phyloP scores from a whole-genome alignment of 2,113 vertebrate species.

The Coptodon bakossiorum region DNA sequence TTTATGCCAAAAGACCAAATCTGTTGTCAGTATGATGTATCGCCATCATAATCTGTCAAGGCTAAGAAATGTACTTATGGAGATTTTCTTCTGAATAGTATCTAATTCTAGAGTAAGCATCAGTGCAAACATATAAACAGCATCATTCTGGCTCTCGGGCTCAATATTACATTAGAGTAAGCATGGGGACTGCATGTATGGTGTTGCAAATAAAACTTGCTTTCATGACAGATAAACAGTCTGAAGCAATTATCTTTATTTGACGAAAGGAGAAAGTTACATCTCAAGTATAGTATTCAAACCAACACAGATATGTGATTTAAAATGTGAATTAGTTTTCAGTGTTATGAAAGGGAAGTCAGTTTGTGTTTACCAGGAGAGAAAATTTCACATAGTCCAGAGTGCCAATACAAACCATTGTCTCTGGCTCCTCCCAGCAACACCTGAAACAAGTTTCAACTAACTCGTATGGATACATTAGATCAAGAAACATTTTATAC shows the following conservation, averaged over 20 bases:
- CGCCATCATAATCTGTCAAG: neutral
- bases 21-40: conserved; percentile 17
- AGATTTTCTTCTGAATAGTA: conserved; percentile 1
- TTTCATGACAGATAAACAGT: neutral
- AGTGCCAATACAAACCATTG: neutral
- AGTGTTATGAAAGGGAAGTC: neutral
- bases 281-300: neutral
- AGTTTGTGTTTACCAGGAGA: neutral
- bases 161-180: neutral
- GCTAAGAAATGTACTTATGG: neutral
- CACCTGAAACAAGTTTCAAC: neutral
- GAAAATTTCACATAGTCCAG: neutral
- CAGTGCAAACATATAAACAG: neutral
- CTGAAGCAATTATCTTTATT: neutral
- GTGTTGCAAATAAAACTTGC: neutral
- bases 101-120: neutral
- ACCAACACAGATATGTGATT: neutral
- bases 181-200: neutral
- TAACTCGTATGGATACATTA: neutral
- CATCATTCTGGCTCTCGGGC: neutral
- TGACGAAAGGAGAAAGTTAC: neutral
- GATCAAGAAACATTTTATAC: neutral
- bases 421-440: neutral
- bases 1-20: conserved; percentile 9
- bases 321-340: neutral